Evolutionary conservation across 2,113 vertebrate species (phyloP), one percentile per base, ranked within the genome.

Genomic region (Spheniscus mendiculus): DNA sequence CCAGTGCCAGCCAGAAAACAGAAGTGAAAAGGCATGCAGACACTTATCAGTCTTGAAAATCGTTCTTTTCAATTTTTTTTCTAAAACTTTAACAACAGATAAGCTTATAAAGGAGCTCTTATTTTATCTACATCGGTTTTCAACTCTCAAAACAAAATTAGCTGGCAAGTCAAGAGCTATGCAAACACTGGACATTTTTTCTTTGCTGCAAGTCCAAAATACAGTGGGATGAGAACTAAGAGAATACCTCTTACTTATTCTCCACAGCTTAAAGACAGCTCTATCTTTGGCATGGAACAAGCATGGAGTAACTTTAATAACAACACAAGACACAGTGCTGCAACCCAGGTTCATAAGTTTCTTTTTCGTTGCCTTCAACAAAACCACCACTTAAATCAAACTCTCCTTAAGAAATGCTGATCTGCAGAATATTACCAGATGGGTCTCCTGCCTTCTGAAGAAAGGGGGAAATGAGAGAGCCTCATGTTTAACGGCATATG

Each of bases 391-490:
- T 94, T 96, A 97, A 97, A 94, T 97, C 96, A 97, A 95, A 87
- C 72, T 92, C 86, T 95, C 95, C 71, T 96, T 96, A 90, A 97
- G 96, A 97, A 97, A 97, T 93, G 93, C 94, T 97, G 96, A 97
- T 92, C 97, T 97, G 95, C 95, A 95, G 95, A 97, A 98, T 97
- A 97, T 97, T 98, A 96, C 97, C 97, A 98, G 97, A 97, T 97
- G 94, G 86, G 93, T 92, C 93, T 93, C 66, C 63, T 88, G 91
- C 93, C 86, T 96, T 97, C 97, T 91, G 96, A 97, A 97, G 93
- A 97, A 97, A 96, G 92, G 77, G 96, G 97, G 95, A 98, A 98
- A 98, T 98, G 94, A 98, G 96, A 96, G 89, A 92, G 86, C 89
- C 96, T 97, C 96, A 97, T 91, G 96, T 97, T 95, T 96, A 97